Evolutionary conservation across 2,113 vertebrate genomes (phyloP).

Genomic region (Noturus placidus): DNA sequence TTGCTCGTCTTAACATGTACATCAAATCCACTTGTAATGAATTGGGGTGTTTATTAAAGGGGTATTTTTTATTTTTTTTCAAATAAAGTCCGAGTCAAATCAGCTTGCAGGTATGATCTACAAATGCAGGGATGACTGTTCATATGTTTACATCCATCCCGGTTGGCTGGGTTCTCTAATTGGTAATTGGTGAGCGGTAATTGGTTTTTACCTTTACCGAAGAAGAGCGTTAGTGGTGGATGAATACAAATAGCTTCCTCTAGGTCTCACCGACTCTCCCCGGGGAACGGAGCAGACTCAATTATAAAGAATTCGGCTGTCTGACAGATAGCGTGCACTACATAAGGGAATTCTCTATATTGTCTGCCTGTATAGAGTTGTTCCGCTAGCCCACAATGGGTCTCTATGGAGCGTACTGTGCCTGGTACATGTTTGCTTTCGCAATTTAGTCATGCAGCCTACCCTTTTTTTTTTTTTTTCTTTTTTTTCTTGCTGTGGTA

Average conservation of each 20-base stretch:
- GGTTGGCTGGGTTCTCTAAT: slow-evolving; percentile 62
- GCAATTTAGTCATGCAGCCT: background rate
- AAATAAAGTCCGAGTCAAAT: background rate
- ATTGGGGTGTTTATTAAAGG: background rate
- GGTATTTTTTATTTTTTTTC: background rate
- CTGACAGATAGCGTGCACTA: slow-evolving; percentile 16
- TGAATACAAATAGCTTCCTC: slow-evolving; percentile 65
- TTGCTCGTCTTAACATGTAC: background rate
- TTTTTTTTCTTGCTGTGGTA: background rate
- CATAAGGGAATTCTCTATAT: slow-evolving; percentile 24
- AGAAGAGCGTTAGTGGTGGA: slow-evolving; percentile 49
- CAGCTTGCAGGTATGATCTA: background rate
- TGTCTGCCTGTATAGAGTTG: background rate
- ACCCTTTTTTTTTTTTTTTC: background rate
- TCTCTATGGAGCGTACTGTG: background rate
- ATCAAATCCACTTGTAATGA: background rate
- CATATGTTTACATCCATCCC: background rate
- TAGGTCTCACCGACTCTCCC: slow-evolving; percentile 45
- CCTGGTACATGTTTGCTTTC: background rate
- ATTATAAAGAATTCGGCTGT: slow-evolving; percentile 32
- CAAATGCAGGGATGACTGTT: background rate
- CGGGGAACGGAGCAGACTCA: slow-evolving; percentile 13
- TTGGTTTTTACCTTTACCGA: slow-evolving; percentile 62
- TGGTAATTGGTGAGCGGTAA: slow-evolving; percentile 62
- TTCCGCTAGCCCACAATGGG: background rate